A percentile compares a stretch with the other conserved stretches of the same genome.
phyloP scores from a whole-genome alignment of 2,797 vertebrate species.

The Tenualosa ilisha region DNA sequence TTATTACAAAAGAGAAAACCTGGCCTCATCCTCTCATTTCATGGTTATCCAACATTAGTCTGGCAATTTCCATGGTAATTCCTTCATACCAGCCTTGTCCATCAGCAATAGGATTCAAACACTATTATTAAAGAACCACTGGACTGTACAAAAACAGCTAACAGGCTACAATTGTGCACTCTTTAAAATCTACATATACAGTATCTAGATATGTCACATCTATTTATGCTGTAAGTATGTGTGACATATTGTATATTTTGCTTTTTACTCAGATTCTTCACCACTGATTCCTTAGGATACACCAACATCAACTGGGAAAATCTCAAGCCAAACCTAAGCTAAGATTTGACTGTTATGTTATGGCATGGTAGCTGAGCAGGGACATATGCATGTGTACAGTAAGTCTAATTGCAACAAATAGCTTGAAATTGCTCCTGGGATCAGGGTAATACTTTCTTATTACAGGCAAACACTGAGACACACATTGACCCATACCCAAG shows the following conservation, averaged over 20 bases:
- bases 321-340: not conserved
- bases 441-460: not conserved
- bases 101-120: not conserved
- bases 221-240: not conserved
- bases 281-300: no score
- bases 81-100: not conserved
- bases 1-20: not conserved
- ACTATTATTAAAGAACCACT: not conserved
- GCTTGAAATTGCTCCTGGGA: not conserved
- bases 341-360: not conserved
- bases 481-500: not conserved
- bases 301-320: not conserved
- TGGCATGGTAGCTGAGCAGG: not conserved
- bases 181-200: not conserved
- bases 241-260: not conserved
- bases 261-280: not conserved
- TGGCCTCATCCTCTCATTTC: not conserved
- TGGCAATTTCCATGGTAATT: constrained; percentile 5
- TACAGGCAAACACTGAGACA: not conserved
- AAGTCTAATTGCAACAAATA: not conserved
- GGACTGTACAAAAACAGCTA: not conserved
- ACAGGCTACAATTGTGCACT: not conserved
- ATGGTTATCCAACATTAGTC: constrained; percentile 2
- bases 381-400: not conserved
- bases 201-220: not conserved